Evolutionary conservation across 2,888 invertebrate genomes (phyloP).

Genomic region (Prosapia bicincta): DNA sequence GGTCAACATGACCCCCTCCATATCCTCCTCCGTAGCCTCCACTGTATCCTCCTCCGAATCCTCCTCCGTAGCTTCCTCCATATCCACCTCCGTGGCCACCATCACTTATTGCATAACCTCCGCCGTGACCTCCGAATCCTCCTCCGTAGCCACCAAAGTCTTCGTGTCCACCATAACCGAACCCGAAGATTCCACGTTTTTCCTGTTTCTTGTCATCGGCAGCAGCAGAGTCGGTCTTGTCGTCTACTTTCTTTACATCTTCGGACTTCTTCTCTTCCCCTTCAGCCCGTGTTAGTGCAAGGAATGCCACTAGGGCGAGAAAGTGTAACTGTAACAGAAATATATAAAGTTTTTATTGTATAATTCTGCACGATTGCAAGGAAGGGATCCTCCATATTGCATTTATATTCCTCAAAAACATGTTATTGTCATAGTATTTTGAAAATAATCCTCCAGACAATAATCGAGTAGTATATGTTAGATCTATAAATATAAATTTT

Average conservation of each 20-base stretch:
- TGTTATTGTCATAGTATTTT: no score
- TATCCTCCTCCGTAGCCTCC: constrained; percentile 40
- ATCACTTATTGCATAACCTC: constrained; percentile 22
- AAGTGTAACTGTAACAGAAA: constrained; percentile 17
- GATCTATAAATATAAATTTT: no score
- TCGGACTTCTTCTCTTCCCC: constrained; percentile 21
- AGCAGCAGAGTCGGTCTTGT: constrained; percentile 36
- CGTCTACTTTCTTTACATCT: constrained; percentile 5
- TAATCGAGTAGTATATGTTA: no score
- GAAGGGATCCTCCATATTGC: no score
- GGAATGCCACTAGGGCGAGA: constrained; percentile 19
- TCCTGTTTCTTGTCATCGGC: constrained; percentile 52
- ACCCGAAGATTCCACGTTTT: constrained; percentile 53
- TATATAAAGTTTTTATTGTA: no score
- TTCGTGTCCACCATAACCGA: constrained; percentile 46
- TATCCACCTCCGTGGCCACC: not conserved
- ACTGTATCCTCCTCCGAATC: constrained; percentile 22
- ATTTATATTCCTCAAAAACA: no score
- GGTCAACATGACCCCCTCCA: constrained; percentile 48
- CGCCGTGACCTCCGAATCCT: constrained; percentile 29
- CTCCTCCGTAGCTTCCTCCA: no score
- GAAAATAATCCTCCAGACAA: no score
- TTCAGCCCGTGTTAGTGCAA: constrained; percentile 20
- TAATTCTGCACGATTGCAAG: no score
- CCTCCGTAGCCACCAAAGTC: constrained; percentile 29